Evolutionary conservation across 37 sponge, comb jelly and placozoan species (phyloP).

Genomic region (Diacarnus erythraeanus): DNA sequence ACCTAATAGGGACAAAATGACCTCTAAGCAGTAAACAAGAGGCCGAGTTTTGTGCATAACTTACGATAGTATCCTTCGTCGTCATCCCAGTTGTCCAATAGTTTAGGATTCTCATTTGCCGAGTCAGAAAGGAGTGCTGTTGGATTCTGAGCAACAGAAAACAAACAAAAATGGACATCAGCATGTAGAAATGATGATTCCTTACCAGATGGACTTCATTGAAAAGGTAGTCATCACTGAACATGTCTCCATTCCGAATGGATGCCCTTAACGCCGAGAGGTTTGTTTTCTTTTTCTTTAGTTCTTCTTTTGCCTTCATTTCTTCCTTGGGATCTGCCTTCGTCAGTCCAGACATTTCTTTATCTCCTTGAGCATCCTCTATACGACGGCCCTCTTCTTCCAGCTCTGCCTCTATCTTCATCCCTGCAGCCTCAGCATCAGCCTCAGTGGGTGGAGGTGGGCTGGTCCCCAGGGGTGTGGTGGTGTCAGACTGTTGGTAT

Average conservation of each 20-base stretch:
- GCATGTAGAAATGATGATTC: too few species aligned
- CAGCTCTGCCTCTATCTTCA: constrained; percentile 38
- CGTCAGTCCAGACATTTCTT: background rate
- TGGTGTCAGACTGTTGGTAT: constrained; percentile 40
- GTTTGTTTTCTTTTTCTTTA: constrained; percentile 18
- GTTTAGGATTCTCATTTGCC: constrained; percentile 77
- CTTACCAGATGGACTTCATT: constrained; percentile 59
- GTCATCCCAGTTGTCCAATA: constrained; percentile 98
- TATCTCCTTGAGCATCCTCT: constrained; percentile 20
- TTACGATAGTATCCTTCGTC: constrained; percentile 93
- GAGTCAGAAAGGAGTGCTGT: constrained; percentile 35
- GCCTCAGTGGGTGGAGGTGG: constrained; percentile 27
- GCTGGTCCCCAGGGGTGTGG: background rate
- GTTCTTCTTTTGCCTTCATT: constrained; percentile 3
- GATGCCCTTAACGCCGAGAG: constrained; percentile 49
- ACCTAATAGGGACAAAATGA: constrained; percentile 41
- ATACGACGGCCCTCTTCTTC: constrained; percentile 3
- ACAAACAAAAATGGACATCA: constrained; percentile 11
- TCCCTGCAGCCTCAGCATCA: constrained; percentile 47
- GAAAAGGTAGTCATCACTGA: constrained; percentile 75
- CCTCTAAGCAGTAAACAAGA: background rate
- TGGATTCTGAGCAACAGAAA: constrained; percentile 26
- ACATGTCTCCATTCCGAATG: constrained; percentile 72
- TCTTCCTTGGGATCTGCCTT: background rate
- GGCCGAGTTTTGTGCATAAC: constrained; percentile 8